Evolutionary conservation across 2,797 vertebrate species (phyloP).

Genomic region (Taeniopygia guttata): DNA sequence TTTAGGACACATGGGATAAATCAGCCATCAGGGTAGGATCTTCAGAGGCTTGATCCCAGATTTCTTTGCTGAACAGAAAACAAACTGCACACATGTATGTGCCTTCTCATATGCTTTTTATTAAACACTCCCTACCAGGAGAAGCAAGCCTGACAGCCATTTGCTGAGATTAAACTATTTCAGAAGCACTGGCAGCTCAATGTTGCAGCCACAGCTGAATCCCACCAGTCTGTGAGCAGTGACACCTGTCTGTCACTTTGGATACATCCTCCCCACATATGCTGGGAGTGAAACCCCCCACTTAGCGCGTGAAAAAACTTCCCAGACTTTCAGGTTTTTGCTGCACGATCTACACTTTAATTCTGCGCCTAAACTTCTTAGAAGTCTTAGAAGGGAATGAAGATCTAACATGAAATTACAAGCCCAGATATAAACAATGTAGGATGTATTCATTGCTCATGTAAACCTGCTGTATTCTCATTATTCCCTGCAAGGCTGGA

Average conservation of each 20-base stretch:
- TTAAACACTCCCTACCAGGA: background rate
- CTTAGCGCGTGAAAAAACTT: background rate
- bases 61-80: background rate
- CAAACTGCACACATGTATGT: background rate
- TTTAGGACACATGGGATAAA: background rate
- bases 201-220: background rate
- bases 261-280: background rate
- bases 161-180: background rate
- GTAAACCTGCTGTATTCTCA: background rate
- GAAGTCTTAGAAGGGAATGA: background rate
- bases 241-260: background rate
- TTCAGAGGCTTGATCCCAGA: background rate
- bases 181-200: background rate
- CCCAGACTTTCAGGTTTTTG: background rate
- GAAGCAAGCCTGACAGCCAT: background rate
- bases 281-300: rapidly evolving
- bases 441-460: background rate
- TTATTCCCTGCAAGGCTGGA: background rate
- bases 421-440: background rate
- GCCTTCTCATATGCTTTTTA: background rate
- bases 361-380: background rate
- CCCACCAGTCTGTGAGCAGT: background rate
- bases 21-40: background rate
- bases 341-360: background rate
- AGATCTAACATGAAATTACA: background rate